These are phyloP conservation scores for Chondrilla cf. caribensis DNA, from an alignment of 37 sponge, comb jelly and placozoan genomes.

Conservation along the genomic window DNA sequence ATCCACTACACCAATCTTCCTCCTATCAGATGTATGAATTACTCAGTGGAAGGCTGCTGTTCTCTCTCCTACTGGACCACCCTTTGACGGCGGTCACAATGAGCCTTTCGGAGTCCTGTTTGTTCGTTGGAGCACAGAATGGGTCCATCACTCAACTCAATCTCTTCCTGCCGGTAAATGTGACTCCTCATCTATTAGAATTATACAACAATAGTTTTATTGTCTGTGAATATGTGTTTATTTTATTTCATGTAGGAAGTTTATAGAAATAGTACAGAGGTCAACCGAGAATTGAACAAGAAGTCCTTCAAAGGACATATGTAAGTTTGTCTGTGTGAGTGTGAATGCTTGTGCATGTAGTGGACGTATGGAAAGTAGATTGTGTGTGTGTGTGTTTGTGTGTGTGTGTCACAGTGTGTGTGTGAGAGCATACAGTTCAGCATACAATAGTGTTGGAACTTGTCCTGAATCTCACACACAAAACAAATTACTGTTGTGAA, in stretches of 20 bases:
- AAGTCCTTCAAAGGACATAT: background rate
- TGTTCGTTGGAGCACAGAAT: conserved; percentile 61
- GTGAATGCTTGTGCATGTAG: background rate
- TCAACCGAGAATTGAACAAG: background rate
- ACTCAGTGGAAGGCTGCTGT: conserved; percentile 58
- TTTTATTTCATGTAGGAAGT: conserved; percentile 14
- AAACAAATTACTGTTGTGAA: too few relatives aligned
- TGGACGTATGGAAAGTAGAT: background rate
- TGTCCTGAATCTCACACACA: too few relatives aligned
- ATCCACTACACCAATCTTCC: too few relatives aligned
- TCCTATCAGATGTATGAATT: conserved; percentile 66
- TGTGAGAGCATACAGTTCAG: background rate
- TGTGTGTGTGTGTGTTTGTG: background rate
- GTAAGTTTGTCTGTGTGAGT: conserved; percentile 1
- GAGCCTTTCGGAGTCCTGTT: conserved; percentile 42
- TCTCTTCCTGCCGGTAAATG: conserved; percentile 51
- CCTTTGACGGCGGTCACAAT: conserved; percentile 58
- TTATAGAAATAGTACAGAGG: background rate
- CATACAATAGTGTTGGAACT: conserved; percentile 2
- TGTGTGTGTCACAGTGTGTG: background rate
- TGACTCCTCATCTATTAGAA: background rate
- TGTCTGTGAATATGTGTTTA: too few relatives aligned
- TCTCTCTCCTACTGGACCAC: conserved; percentile 62
- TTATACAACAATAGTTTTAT: too few relatives aligned
- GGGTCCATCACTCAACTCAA: conserved; percentile 62